phyloP scores from a whole-genome alignment of 1,140 invertebrate genomes.

The Penaeus chinensis region DNA sequence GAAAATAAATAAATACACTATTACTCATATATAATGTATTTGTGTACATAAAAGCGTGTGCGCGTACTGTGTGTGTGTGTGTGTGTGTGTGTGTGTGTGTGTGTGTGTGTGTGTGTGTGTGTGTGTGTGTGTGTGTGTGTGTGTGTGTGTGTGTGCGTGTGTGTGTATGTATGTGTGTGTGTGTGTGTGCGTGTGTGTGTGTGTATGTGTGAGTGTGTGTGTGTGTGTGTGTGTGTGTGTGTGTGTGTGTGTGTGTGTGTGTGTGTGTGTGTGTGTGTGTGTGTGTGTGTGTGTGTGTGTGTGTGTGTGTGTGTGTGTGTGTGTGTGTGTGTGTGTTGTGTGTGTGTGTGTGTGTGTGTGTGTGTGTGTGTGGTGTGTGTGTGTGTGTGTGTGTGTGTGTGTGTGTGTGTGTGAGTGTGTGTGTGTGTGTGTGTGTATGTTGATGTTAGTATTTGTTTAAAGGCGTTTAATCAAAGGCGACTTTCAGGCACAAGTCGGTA shows the following conservation, averaged over 20 bases:
- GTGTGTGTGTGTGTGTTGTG: background rate
- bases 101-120: background rate
- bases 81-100: background rate
- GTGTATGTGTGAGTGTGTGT: no score
- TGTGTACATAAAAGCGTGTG: background rate
- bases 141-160: background rate
- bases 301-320: background rate
- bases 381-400: no score
- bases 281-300: background rate
- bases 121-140: background rate
- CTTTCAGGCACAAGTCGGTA: no score
- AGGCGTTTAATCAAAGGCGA: no score
- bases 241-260: background rate
- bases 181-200: constrained; percentile 11
- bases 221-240: no score
- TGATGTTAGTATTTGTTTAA: no score
- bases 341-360: constrained; percentile 6
- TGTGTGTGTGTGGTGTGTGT: constrained; percentile 8
- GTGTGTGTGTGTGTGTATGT: no score
- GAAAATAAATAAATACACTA: no score
- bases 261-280: background rate
- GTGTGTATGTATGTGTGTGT: background rate
- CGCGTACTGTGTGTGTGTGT: background rate
- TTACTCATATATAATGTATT: background rate
- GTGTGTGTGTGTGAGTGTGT: no score